Conservation (phyloP, 2,797 vertebrate species). For the Manis crassicaudata region DNA sequence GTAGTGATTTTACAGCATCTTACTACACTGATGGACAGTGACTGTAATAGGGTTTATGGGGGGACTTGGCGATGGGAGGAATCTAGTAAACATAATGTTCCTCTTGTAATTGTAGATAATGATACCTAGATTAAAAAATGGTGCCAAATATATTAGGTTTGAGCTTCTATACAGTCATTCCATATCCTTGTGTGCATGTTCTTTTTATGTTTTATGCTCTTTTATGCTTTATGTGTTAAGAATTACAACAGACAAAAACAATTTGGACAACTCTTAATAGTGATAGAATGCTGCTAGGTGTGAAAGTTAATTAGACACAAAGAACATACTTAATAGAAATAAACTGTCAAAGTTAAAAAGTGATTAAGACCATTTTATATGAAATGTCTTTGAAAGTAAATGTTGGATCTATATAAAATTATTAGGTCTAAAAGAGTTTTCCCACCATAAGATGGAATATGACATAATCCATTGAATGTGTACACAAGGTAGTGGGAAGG, state of each 20-base stretch:
- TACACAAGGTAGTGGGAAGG: not conserved
- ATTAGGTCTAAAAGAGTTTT: not conserved
- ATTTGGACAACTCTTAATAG: not conserved
- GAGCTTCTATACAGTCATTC: not conserved
- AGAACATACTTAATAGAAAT: constrained; percentile 40
- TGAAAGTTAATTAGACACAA: constrained; percentile 57
- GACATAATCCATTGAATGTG: not conserved
- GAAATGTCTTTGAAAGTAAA: not conserved
- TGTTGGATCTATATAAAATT: not conserved
- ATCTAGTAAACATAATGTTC: too few species aligned
- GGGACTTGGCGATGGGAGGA: too few species aligned
- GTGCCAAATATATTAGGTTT: not conserved
- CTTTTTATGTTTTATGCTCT: not conserved
- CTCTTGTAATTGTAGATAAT: too few species aligned
- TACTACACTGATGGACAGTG: too few species aligned
- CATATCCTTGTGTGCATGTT: not conserved
- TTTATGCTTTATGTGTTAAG: not conserved
- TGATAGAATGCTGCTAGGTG: not conserved
- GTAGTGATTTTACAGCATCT: too few species aligned
- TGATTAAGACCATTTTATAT: not conserved
- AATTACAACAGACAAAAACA: not conserved
- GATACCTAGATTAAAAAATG: not conserved
- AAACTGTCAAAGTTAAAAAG: not conserved
- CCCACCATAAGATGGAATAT: not conserved
- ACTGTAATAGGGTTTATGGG: too few species aligned